Evolutionary conservation across 2,113 vertebrate genomes (phyloP).

Genomic region (Austrofundulus limnaeus): DNA sequence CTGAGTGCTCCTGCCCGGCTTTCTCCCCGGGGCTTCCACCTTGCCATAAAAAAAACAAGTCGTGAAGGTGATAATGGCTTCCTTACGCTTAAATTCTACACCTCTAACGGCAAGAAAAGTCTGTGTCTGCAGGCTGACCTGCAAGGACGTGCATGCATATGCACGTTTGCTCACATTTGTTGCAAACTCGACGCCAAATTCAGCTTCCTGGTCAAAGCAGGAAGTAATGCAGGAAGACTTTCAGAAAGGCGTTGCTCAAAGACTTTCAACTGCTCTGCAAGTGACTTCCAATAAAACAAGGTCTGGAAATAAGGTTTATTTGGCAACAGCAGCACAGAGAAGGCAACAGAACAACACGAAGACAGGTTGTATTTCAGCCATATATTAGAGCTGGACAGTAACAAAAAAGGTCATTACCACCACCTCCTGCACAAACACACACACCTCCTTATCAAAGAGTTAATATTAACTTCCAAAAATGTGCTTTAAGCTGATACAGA

Average conservation of each 20-base stretch:
- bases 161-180: neutral
- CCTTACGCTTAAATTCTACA: constrained; percentile 4
- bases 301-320: neutral
- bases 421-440: neutral
- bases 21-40: constrained; percentile 11
- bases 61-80: constrained; percentile 40
- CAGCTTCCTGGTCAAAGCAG: constrained; percentile 1
- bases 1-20: constrained; percentile 23
- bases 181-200: neutral
- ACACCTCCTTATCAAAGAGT: constrained; percentile 31
- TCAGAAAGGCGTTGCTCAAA: neutral
- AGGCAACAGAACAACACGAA: too few species aligned
- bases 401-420: neutral
- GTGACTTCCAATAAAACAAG: neutral
- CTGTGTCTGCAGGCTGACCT: neutral
- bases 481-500: neutral
- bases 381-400: neutral
- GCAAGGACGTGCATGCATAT: neutral
- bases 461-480: constrained; percentile 62
- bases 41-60: constrained; percentile 27
- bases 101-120: neutral
- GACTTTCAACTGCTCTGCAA: neutral
- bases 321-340: neutral
- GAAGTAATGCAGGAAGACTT: neutral
- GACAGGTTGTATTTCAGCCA: neutral